Base-by-base conservation (phyloP, 37 sponge, comb jelly and placozoan species). In the Cladorhizidae sp. region DNA sequence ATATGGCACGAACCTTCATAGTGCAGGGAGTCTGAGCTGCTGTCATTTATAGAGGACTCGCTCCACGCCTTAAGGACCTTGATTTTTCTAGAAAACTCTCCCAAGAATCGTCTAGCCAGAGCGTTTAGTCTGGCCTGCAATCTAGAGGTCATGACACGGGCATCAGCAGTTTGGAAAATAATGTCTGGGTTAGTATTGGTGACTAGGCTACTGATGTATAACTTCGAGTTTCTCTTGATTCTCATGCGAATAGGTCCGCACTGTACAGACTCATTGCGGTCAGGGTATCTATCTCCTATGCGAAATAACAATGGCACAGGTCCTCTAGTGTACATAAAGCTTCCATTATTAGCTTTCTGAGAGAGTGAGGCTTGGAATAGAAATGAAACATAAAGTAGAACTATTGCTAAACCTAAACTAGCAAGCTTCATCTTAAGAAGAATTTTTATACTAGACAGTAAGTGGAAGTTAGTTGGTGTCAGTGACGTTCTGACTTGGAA, bases 191-290 rank as follows among this genome's bases (percentile, higher is more conserved):
- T 70, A 32, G 41, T 72, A 45, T 85, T 85, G 17, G 45, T 40
- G 56, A 80, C 71, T n/a, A 93, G 79, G 18, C 76, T 64, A 6
- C 70, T 50, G 15, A 51, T 54, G 51, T 80, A 95, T 21, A 86
- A 83, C 17, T 68, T 38, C 11, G 95, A 91, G 72, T 77, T 65
- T 20, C 95, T 71, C 37, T 14, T 56, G 20, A 95, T 79, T 26
- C 83, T 70, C 28, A 91, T 64, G 6, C 76, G 69, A n/a, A 95
- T 95, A 20, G 92, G 91, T 17, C 86, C 56, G 54, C 95, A 95
- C 38, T 88, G 80, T 7, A 64, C 82, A 17, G 82, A 73, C 72
- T 90, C 95, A 25, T 42, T 64, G 17, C 89, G 31, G 36, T 81
- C 71, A 2, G 95, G 95, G 58, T 88, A 95, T 67, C 61, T 70